Percentiles rank a stretch among this genome's conserved stretches.
These are phyloP conservation scores for Naso thynnoides DNA, from an alignment of 2,797 vertebrate species.

Conservation along the genomic window DNA sequence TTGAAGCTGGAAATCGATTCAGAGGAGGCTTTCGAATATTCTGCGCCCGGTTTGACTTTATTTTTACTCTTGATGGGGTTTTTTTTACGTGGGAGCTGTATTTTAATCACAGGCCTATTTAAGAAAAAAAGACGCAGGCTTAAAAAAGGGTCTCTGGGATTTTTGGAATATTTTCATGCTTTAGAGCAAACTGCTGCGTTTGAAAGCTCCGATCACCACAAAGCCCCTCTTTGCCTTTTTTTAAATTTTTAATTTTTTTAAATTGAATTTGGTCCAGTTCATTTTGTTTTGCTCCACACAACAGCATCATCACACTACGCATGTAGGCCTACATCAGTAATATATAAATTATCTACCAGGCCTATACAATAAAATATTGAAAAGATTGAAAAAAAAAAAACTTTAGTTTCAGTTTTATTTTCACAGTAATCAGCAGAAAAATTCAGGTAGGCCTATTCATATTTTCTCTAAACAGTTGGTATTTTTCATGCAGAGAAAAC, in stretches of 20 bases:
- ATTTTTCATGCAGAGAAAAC: conserved; percentile 35
- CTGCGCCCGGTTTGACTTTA: background rate
- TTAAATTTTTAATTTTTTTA: too few species aligned
- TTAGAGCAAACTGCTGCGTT: background rate
- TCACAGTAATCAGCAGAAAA: conserved; percentile 62
- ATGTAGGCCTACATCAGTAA: too few species aligned
- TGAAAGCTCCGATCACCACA: conserved; percentile 16
- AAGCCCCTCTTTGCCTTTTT: conserved; percentile 37
- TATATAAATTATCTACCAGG: too few species aligned
- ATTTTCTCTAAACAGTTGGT: conserved; percentile 47
- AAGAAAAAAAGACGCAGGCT: background rate
- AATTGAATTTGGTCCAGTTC: conserved; percentile 1
- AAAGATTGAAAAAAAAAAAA: background rate
- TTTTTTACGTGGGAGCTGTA: background rate
- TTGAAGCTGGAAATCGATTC: background rate
- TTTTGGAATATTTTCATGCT: background rate
- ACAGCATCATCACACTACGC: background rate
- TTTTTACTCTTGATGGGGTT: background rate
- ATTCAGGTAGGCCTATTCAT: conserved; percentile 26
- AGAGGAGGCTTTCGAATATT: background rate
- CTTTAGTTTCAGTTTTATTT: conserved; percentile 57
- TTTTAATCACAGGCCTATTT: background rate
- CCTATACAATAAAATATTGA: background rate
- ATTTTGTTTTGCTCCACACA: background rate
- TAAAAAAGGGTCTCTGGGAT: background rate